phyloP scores from a whole-genome alignment of 2,888 invertebrate genomes.

The Chloroclysta siterata region DNA sequence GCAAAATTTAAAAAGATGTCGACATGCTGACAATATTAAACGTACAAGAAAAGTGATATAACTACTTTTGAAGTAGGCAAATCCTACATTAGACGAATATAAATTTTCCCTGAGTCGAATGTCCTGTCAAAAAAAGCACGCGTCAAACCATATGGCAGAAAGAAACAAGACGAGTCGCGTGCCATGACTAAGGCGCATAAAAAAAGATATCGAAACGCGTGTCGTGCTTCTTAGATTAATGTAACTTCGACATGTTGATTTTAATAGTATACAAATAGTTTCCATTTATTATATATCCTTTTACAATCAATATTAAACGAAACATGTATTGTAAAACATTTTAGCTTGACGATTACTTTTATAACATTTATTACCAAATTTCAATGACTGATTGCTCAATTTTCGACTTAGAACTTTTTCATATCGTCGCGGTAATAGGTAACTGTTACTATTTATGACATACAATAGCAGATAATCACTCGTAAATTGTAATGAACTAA shows the following conservation, averaged over 20 bases:
- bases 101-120: conserved; percentile 3
- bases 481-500: conserved; percentile 16
- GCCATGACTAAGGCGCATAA: conserved; percentile 53
- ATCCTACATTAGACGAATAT: neutral
- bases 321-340: conserved; percentile 38
- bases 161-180: conserved; percentile 54
- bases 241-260: conserved; percentile 42
- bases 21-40: neutral
- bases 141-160: conserved; percentile 32
- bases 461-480: conserved; percentile 19
- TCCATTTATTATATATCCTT: conserved; percentile 34
- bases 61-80: neutral
- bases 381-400: conserved; percentile 29
- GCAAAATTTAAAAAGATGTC: no score
- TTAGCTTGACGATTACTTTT: conserved; percentile 35
- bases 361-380: conserved; percentile 8
- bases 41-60: neutral
- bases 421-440: neutral
- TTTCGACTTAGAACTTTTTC: conserved; percentile 22
- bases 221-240: conserved; percentile 48
- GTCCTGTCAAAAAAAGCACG: conserved; percentile 25
- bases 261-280: conserved; percentile 45
- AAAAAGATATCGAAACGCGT: conserved; percentile 49
- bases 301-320: conserved; percentile 26
- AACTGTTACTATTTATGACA: conserved; percentile 27